These are phyloP conservation scores for Drosophila sturtevanti DNA, from an alignment of 1,140 invertebrate species.

Conservation along the genomic window DNA sequence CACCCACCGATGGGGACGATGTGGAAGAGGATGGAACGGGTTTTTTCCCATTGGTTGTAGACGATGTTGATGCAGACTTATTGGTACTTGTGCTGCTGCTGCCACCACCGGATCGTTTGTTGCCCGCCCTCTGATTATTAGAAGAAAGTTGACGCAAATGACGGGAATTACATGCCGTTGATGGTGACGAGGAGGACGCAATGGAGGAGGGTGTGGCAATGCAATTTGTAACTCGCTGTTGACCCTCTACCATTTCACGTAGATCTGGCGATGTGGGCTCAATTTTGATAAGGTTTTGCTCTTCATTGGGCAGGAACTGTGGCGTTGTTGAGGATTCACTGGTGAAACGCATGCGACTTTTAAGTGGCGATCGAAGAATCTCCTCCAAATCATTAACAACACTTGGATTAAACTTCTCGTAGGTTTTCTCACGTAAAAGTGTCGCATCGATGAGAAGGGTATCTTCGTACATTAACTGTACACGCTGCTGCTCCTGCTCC, in stretches of 20 bases:
- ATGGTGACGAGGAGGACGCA: conserved; percentile 37
- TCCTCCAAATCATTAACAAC: conserved; percentile 82
- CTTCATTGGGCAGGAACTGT: conserved; percentile 68
- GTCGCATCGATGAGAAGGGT: conserved; percentile 66
- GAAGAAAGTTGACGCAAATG: conserved; percentile 54
- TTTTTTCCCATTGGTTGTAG: conserved; percentile 33
- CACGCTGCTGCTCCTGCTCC: conserved; percentile 65
- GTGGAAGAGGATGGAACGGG: background rate
- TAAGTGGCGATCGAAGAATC: conserved; percentile 76
- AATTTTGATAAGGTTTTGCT: conserved; percentile 76
- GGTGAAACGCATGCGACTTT: conserved; percentile 66
- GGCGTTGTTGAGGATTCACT: conserved; percentile 73
- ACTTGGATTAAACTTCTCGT: conserved; percentile 75
- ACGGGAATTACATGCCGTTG: conserved; percentile 57
- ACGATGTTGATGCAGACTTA: conserved; percentile 13
- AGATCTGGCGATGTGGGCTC: conserved; percentile 76
- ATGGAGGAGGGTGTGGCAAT: conserved; percentile 21
- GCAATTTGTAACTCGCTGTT: conserved; percentile 39
- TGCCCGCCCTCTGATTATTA: conserved; percentile 34
- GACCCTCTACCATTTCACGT: conserved; percentile 68
- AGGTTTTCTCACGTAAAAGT: conserved; percentile 59
- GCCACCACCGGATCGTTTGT: conserved; percentile 26
- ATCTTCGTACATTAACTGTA: conserved; percentile 67
- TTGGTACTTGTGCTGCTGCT: conserved; percentile 10
- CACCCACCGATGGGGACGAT: background rate